Conservation (phyloP, 2,888 invertebrate genomes). For the Himalopsyche japonica region DNA sequence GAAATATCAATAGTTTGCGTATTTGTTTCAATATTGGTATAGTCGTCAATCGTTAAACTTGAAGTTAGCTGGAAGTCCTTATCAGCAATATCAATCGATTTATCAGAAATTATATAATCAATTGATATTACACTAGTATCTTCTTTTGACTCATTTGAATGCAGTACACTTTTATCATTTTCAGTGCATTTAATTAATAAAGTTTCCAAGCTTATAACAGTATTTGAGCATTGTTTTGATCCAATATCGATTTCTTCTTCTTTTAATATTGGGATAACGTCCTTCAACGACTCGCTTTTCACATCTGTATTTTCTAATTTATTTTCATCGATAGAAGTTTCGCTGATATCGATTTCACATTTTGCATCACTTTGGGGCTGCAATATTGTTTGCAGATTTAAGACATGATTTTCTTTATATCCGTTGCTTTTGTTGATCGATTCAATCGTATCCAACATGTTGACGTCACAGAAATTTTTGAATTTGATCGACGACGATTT, state of each 20-base stretch:
- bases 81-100: background rate
- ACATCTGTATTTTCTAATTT: background rate
- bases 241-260: background rate
- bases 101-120: background rate
- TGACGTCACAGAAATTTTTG: slow-evolving; percentile 36
- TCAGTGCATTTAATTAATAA: background rate
- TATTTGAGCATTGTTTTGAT: background rate
- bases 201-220: background rate
- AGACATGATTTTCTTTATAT: background rate
- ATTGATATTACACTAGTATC: background rate
- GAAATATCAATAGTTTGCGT: background rate
- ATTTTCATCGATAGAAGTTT: background rate
- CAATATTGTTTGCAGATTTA: background rate
- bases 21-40: background rate
- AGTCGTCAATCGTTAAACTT: background rate
- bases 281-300: background rate
- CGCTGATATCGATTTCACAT: background rate
- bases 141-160: background rate
- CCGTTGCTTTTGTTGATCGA: background rate
- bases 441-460: slow-evolving; percentile 34
- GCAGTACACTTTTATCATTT: background rate
- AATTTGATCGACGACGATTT: slow-evolving; percentile 34
- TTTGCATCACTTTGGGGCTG: background rate
- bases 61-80: background rate
- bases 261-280: background rate